phyloP scores from a whole-genome alignment of 2,888 invertebrate genomes.

The Eupithecia subumbrata region DNA sequence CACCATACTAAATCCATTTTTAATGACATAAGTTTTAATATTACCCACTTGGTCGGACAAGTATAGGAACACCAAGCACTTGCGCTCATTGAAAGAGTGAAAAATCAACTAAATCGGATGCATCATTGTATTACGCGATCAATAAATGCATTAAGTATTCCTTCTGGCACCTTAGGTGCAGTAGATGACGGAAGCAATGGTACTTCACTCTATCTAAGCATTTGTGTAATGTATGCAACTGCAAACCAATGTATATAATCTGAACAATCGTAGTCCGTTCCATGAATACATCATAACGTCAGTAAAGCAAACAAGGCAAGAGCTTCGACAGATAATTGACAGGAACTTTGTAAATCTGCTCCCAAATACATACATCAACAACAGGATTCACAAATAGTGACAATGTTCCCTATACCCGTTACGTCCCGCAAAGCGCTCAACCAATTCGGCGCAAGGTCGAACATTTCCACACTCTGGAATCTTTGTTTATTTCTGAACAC shows the following conservation, averaged over 20 bases:
- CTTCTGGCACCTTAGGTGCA: constrained; percentile 30
- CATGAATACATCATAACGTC: background rate
- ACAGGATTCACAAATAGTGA: constrained; percentile 11
- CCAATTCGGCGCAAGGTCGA: constrained; percentile 64
- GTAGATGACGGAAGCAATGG: constrained; percentile 30
- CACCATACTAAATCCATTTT: constrained; percentile 2
- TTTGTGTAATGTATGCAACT: constrained; percentile 10
- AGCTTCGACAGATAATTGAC: background rate
- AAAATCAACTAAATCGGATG: constrained; percentile 30
- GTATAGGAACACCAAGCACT: constrained; percentile 19
- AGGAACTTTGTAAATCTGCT: background rate
- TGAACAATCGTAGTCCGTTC: background rate
- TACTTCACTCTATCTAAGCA: constrained; percentile 16
- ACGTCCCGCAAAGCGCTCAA: constrained; percentile 48
- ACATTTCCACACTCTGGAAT: constrained; percentile 54
- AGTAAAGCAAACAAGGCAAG: background rate
- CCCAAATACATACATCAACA: background rate
- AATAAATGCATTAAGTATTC: constrained; percentile 33
- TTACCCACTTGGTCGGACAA: constrained; percentile 1
- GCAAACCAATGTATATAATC: background rate
- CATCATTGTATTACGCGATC: constrained; percentile 23
- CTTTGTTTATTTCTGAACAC: constrained; percentile 54
- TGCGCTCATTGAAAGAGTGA: constrained; percentile 28
- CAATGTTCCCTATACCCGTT: constrained; percentile 25
- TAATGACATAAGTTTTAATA: background rate